phyloP scores from a whole-genome alignment of 2,888 invertebrate genomes.

The Autographa pulchrina region DNA sequence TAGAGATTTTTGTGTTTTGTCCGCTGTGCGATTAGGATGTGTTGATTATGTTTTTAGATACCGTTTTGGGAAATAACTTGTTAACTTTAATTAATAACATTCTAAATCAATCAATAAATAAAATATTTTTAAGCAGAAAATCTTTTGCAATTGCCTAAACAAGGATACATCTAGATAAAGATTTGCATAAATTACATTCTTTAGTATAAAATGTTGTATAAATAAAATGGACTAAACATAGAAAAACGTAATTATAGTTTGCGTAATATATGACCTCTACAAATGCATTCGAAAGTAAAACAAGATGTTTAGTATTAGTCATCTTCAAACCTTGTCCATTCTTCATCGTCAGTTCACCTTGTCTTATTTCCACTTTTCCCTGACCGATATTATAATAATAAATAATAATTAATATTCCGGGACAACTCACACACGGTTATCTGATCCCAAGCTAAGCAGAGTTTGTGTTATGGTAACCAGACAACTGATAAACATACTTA shows the following conservation, averaged over 20 bases:
- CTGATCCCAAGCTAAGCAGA: too few species aligned
- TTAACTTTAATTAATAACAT: slow-evolving; percentile 20
- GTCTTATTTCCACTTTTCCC: too few species aligned
- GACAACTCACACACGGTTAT: too few species aligned
- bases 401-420: too few species aligned
- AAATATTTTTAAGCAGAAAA: background rate
- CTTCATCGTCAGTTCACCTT: too few species aligned
- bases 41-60: slow-evolving; percentile 43
- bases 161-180: background rate
- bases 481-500: too few species aligned
- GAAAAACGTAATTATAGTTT: slow-evolving; percentile 30
- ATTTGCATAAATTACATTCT: slow-evolving; percentile 19
- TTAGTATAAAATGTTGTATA: background rate
- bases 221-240: slow-evolving; percentile 3
- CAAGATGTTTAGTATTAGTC: background rate
- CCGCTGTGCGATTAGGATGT: slow-evolving; percentile 55
- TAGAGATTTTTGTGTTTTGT: slow-evolving; percentile 39
- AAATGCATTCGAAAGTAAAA: background rate
- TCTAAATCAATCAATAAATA: slow-evolving; percentile 13
- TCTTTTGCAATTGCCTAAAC: background rate
- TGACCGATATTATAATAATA: too few species aligned
- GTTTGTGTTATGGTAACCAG: too few species aligned
- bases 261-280: slow-evolving; percentile 34
- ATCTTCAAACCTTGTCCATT: background rate
- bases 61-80: slow-evolving; percentile 15